phyloP scores from a whole-genome alignment of 2,888 invertebrate species.

The Calameuta filiformis region DNA sequence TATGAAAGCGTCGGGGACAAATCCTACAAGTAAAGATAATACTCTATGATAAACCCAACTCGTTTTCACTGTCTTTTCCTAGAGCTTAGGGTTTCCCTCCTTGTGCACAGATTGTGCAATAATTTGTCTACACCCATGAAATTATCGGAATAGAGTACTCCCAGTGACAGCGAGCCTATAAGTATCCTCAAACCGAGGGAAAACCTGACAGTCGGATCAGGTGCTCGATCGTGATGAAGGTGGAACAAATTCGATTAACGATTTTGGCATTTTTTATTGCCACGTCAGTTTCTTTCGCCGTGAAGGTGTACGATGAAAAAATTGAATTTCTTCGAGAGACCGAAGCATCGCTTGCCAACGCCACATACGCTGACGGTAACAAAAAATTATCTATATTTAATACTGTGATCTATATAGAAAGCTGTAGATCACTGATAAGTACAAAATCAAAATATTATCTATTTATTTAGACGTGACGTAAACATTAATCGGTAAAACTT shows the following conservation, averaged over 20 bases:
- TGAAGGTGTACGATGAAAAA: not conserved
- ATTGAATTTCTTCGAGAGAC: not conserved
- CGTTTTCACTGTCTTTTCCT: slow-evolving; percentile 1
- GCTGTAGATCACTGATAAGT: too few relatives aligned
- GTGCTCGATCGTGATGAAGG: not conserved
- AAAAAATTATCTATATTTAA: too few relatives aligned
- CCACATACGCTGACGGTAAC: not conserved
- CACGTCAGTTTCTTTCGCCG: not conserved
- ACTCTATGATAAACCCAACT: slow-evolving; percentile 2
- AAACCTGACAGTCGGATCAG: not conserved
- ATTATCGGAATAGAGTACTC: slow-evolving; percentile 3
- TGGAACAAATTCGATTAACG: not conserved
- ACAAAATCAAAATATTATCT: too few relatives aligned
- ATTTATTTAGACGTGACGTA: too few relatives aligned
- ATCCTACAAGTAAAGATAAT: slow-evolving; percentile 28
- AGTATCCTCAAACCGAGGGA: not conserved
- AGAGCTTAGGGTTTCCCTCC: not conserved
- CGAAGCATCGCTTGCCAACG: not conserved
- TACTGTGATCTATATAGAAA: too few relatives aligned
- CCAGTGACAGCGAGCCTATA: not conserved
- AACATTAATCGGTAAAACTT: too few relatives aligned
- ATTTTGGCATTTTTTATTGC: not conserved
- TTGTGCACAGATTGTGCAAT: slow-evolving; percentile 12
- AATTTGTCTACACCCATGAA: slow-evolving; percentile 3
- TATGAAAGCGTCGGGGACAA: slow-evolving; percentile 17